Percentiles rank a stretch among this genome's conserved stretches.
phyloP scores from a whole-genome alignment of 2,797 vertebrate species.

The Menidia menidia region DNA sequence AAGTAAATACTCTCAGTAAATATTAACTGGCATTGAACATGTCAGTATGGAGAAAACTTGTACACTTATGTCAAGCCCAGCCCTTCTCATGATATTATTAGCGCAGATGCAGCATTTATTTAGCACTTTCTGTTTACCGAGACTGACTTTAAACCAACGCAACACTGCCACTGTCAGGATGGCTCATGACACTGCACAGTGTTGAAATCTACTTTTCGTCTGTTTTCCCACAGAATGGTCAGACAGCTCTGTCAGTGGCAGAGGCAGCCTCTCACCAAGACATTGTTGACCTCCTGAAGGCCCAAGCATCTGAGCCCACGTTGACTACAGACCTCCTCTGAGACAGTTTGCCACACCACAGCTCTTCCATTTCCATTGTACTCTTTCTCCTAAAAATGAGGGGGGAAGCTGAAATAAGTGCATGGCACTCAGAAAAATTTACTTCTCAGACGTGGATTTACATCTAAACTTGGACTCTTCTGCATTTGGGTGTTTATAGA shows the following conservation, averaged over 20 bases:
- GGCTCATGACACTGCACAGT: conserved; percentile 43
- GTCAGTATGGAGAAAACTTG: not conserved
- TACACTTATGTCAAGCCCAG: not conserved
- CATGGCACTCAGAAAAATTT: conserved; percentile 4
- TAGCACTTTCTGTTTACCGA: not conserved
- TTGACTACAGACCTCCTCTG: conserved; percentile 61
- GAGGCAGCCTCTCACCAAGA: conserved; percentile 77
- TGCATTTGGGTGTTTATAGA: conserved; percentile 49
- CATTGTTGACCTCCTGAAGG: conserved; percentile 79
- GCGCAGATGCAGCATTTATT: conserved; percentile 4
- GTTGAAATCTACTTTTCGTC: conserved; percentile 1
- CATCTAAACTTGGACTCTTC: conserved; percentile 30
- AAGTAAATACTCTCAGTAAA: too few relatives aligned
- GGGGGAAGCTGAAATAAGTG: conserved; percentile 40
- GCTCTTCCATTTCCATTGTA: conserved; percentile 4
- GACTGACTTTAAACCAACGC: conserved; percentile 25
- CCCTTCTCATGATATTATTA: not conserved
- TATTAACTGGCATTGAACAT: not conserved
- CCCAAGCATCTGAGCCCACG: conserved; percentile 47
- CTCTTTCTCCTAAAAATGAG: conserved; percentile 11
- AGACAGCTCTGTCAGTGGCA: conserved; percentile 77
- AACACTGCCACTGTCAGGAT: conserved; percentile 70
- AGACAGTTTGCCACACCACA: conserved; percentile 41
- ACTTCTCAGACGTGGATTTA: conserved; percentile 2
- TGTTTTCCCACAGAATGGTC: conserved; percentile 71